Evolutionary conservation across 2,113 vertebrate species (phyloP), one percentile per base, ranked within the genome.

Genomic region (Chroicocephalus ridibundus): DNA sequence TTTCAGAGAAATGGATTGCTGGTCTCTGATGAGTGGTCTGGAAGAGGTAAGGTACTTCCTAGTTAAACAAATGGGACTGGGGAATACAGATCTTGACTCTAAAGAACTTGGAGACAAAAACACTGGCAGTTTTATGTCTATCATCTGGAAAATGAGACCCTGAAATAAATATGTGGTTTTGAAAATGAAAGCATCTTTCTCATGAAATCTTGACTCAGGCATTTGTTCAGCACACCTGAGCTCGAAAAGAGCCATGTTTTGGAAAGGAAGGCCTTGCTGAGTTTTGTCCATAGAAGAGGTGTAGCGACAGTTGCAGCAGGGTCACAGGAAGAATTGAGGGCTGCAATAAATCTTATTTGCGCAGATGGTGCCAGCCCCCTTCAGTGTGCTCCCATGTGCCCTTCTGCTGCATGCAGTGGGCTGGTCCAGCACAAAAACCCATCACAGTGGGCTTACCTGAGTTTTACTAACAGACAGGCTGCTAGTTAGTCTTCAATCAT

Each of bases 181-280:
- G 16, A 57, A 96, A 86, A 86, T 1, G 2, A 14, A 52, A 92
- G 7, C 55, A 40, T 60, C 26, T 70, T 78, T 79, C 29, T 69
- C 11, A 6, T 13, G 6, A 75, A 70, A 86, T 51, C 31, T 58
- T 22, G 13, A 65, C 19, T 51, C 46, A 9, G n/a, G 3, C 21
- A 13, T 69, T 60, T 84, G 5, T 60, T 86, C 34, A 61, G 34
- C 29, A 51, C 29, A 34, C 0, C 0, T 49, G n/a, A 64, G 13
- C 20, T 71, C 79, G 57, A 70, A 61, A 51, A 66, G 15, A 60
- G 19, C 2, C 13, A 32, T 13, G 2, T 70, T 62, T 81, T 52
- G 57, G 51, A 86, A 24, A 61, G 13, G 2, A 60, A 83, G 55
- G 3, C 7, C 15, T 75, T 78, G 21, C 11, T 71, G 42, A 3